phyloP scores from a whole-genome alignment of 1,140 invertebrate species.

The Papilio polytes region DNA sequence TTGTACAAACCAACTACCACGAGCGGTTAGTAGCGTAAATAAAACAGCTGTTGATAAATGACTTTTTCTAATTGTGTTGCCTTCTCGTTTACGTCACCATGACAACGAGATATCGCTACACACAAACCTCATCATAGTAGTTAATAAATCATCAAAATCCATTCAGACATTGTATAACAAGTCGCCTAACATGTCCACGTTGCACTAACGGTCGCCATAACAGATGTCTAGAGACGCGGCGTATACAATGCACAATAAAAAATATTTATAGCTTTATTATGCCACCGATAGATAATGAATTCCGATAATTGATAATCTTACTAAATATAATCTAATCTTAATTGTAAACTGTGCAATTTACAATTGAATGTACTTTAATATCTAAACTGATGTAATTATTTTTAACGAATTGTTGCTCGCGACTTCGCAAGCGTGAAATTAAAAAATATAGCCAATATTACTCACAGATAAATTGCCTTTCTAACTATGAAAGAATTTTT shows the following conservation, averaged over 20 bases:
- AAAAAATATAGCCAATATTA: too few species aligned
- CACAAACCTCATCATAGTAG: neutral
- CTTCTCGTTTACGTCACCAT: neutral
- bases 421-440: too few species aligned
- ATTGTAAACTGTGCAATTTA: neutral
- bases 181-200: neutral
- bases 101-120: neutral
- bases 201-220: neutral
- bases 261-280: constrained; percentile 1
- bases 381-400: too few species aligned
- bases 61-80: too few species aligned
- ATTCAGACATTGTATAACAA: constrained; percentile 20
- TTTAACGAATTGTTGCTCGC: too few species aligned
- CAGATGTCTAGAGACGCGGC: neutral
- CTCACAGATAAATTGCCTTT: too few species aligned
- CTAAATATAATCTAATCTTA: neutral
- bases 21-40: too few species aligned
- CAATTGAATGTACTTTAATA: too few species aligned
- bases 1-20: too few species aligned
- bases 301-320: neutral
- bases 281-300: neutral
- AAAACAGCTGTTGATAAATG: too few species aligned
- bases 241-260: constrained; percentile 15
- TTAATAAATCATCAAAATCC: neutral
- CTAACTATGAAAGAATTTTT: too few species aligned